Conservation (phyloP, 2,888 invertebrate genomes). For the Dynastes tityus region DNA sequence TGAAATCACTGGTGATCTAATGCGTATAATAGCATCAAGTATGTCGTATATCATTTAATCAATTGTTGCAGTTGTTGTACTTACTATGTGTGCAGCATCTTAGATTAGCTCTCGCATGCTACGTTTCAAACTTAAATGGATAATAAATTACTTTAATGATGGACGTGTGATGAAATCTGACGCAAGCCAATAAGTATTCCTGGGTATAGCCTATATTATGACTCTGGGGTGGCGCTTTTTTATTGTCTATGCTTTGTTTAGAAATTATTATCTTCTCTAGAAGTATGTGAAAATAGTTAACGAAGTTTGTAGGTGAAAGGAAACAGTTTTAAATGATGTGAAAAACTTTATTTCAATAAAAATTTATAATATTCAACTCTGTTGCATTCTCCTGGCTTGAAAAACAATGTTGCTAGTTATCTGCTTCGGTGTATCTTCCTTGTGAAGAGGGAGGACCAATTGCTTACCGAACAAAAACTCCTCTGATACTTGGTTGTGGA, state of each 20-base stretch:
- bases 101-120: conserved; percentile 8
- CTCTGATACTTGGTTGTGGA: no score
- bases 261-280: background rate
- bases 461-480: no score
- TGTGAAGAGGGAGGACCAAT: no score
- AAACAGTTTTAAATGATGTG: no score
- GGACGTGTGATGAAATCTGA: conserved; percentile 34
- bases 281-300: background rate
- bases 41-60: conserved; percentile 46
- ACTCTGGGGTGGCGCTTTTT: background rate
- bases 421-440: no score
- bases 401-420: no score
- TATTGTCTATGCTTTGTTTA: conserved; percentile 6
- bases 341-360: no score
- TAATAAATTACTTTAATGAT: conserved; percentile 39
- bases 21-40: conserved; percentile 46
- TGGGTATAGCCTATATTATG: background rate
- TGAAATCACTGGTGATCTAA: conserved; percentile 45
- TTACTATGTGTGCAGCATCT: background rate
- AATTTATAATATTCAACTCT: no score
- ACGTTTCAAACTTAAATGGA: conserved; percentile 29
- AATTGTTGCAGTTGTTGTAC: conserved; percentile 37
- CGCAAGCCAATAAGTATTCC: conserved; percentile 2
- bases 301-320: no score
- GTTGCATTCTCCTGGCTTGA: no score